These are phyloP conservation scores for Pantelozetes paolii DNA, from an alignment of 2,888 invertebrate species.

Conservation along the genomic window DNA sequence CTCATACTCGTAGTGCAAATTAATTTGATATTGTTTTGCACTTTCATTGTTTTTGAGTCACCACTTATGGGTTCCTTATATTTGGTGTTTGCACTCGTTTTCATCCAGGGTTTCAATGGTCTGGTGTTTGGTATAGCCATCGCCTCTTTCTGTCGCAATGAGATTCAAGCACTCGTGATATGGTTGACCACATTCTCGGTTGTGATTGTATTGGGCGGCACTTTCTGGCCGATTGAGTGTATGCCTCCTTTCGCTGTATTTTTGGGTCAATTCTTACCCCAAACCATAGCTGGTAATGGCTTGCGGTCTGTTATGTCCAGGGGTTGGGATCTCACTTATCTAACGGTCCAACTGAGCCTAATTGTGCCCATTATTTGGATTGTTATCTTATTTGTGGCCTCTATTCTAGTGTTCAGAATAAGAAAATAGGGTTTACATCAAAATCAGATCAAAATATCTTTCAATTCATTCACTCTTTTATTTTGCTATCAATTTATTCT, in stretches of 20 bases:
- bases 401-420: background rate
- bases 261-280: background rate
- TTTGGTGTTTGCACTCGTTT: slow-evolving; percentile 1
- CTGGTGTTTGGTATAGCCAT: slow-evolving; percentile 11
- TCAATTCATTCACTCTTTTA: background rate
- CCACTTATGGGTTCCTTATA: slow-evolving; percentile 13
- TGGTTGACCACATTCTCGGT: slow-evolving; percentile 28
- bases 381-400: background rate
- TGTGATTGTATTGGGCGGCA: background rate
- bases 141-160: background rate
- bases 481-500: background rate
- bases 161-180: background rate
- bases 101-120: slow-evolving; percentile 1
- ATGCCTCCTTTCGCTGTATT: background rate
- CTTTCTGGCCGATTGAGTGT: slow-evolving; percentile 29
- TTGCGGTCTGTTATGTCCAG: slow-evolving; percentile 10
- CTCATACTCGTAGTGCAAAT: slow-evolving; percentile 5
- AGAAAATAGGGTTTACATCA: slow-evolving; percentile 6
- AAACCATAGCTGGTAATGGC: slow-evolving; percentile 27
- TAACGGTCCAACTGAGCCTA: background rate
- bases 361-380: slow-evolving; percentile 13
- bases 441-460: background rate
- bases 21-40: background rate
- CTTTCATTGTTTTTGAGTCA: background rate
- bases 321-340: slow-evolving; percentile 13